Conservation (phyloP, 2,797 vertebrate species). For the Anguilla anguilla region DNA sequence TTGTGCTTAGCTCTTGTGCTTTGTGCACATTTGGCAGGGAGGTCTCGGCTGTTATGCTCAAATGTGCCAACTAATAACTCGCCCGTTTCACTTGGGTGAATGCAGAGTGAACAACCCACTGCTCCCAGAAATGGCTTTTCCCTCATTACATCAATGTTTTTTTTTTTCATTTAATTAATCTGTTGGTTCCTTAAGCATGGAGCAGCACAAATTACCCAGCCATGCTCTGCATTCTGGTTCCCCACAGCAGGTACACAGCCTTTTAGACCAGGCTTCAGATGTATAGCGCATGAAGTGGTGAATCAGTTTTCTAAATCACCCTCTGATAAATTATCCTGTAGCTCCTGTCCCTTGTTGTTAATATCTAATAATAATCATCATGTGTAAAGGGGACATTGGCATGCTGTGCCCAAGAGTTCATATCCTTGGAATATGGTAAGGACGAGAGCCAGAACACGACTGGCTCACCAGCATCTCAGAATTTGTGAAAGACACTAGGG, state of each 20-base stretch:
- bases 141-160: conserved; percentile 7
- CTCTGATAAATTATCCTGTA: background rate
- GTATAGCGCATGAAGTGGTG: no score
- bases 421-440: background rate
- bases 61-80: conserved; percentile 9
- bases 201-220: background rate
- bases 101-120: background rate
- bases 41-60: background rate
- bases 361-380: background rate
- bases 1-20: background rate
- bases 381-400: background rate
- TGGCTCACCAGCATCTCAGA: background rate
- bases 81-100: conserved; percentile 10
- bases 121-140: background rate
- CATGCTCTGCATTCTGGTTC: background rate
- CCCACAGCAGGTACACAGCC: background rate
- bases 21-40: background rate
- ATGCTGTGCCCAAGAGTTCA: background rate
- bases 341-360: background rate
- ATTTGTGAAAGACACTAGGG: background rate
- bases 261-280: background rate
- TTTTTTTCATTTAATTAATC: background rate
- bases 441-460: background rate
- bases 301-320: background rate
- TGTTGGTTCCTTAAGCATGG: background rate